Evolutionary conservation across 2,888 invertebrate genomes (phyloP).

Genomic region (Hirtodrosophila duncani): DNA sequence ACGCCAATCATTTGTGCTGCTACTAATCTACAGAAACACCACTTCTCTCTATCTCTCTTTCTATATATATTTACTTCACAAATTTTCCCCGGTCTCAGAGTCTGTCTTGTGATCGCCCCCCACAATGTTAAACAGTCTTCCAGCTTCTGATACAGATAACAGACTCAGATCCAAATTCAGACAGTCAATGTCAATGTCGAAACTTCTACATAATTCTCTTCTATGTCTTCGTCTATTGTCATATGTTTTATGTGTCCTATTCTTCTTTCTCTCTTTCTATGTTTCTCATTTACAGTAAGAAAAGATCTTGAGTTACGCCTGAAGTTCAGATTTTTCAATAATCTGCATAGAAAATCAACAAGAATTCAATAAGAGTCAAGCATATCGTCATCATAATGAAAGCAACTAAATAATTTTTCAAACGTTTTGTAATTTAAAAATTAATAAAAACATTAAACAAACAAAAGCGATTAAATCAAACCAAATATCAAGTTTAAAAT

Average conservation of each 20-base stretch:
- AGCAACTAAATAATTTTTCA: slow-evolving; percentile 60
- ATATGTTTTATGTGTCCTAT: slow-evolving; percentile 56
- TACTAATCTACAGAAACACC: slow-evolving; percentile 46
- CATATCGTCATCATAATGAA: slow-evolving; percentile 41
- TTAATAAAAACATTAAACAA: slow-evolving; percentile 29
- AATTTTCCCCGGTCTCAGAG: slow-evolving; percentile 19
- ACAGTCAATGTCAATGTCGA: slow-evolving; percentile 19
- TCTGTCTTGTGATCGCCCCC: slow-evolving; percentile 25
- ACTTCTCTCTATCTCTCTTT: too few species aligned
- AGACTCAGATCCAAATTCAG: slow-evolving; percentile 1
- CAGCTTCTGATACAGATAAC: background rate
- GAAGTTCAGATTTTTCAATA: slow-evolving; percentile 97
- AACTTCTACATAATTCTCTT: slow-evolving; percentile 14
- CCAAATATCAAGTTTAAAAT: slow-evolving; percentile 24
- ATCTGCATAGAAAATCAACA: slow-evolving; percentile 92
- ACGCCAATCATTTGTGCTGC: slow-evolving; percentile 48
- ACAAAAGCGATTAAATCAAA: slow-evolving; percentile 31
- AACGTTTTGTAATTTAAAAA: slow-evolving; percentile 64
- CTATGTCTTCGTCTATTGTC: slow-evolving; percentile 38
- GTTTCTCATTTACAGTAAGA: slow-evolving; percentile 85
- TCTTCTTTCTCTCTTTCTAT: slow-evolving; percentile 48
- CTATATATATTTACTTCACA: too few species aligned
- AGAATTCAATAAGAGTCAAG: slow-evolving; percentile 85
- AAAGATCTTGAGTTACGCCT: slow-evolving; percentile 97
- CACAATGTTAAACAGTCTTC: slow-evolving; percentile 21